Conservation (phyloP, 1,140 invertebrate species). For the Danaus plexippus region DNA sequence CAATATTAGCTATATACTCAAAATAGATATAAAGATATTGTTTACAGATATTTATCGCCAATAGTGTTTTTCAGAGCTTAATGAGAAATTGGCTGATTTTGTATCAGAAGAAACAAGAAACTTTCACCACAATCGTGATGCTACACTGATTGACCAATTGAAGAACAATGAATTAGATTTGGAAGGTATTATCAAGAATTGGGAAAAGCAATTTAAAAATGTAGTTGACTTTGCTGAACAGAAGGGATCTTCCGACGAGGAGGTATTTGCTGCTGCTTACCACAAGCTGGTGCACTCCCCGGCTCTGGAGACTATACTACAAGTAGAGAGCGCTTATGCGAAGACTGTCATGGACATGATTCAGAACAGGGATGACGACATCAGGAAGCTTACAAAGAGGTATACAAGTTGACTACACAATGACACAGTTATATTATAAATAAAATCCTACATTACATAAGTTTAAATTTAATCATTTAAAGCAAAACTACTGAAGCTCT, state of each 20-base stretch:
- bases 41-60: too few species aligned
- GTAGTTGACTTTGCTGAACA: conserved; percentile 77
- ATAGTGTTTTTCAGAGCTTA: conserved; percentile 54
- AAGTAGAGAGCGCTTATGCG: conserved; percentile 85
- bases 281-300: conserved; percentile 87
- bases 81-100: conserved; percentile 66
- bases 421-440: too few species aligned
- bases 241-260: conserved; percentile 81
- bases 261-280: conserved; percentile 85
- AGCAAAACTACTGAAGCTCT: too few species aligned
- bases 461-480: too few species aligned
- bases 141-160: conserved; percentile 65
- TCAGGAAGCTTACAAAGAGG: conserved; percentile 76
- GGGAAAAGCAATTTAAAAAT: conserved; percentile 67
- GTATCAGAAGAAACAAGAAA: conserved; percentile 70
- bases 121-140: conserved; percentile 73
- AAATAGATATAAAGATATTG: neutral
- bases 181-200: conserved; percentile 59
- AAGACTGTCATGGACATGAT: conserved; percentile 79
- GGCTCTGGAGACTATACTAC: conserved; percentile 82
- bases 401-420: conserved; percentile 30
- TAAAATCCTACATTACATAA: too few species aligned
- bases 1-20: neutral
- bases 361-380: conserved; percentile 76
- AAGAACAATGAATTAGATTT: conserved; percentile 57